Conservation (phyloP, 1,140 invertebrate genomes). For the Atta texana region DNA sequence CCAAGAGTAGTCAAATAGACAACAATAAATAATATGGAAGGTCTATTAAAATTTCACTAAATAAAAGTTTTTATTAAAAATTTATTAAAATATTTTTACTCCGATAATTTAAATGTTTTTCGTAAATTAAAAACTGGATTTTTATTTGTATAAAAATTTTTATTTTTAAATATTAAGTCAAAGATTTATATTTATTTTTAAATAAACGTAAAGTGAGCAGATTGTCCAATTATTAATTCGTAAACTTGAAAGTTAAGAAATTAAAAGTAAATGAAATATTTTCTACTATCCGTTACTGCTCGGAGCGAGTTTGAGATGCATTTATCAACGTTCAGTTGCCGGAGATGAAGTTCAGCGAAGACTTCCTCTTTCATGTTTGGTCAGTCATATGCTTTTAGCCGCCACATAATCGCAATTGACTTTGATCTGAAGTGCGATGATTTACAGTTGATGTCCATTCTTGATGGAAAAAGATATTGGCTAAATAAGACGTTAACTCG, state of each 20-base stretch:
- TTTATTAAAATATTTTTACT: background rate
- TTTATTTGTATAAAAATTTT: background rate
- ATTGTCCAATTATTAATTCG: constrained; percentile 12
- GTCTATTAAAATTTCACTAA: background rate
- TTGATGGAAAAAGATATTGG: background rate
- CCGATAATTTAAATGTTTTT: background rate
- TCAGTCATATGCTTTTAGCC: background rate
- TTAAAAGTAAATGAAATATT: constrained; percentile 23
- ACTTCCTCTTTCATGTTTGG: constrained; percentile 13
- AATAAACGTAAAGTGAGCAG: background rate
- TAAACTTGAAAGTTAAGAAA: background rate
- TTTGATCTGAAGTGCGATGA: constrained; percentile 15
- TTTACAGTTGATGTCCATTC: constrained; percentile 20
- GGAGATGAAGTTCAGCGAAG: constrained; percentile 36
- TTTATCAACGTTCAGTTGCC: constrained; percentile 48
- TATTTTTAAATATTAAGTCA: background rate
- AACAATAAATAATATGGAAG: background rate
- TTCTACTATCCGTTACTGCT: constrained; percentile 52
- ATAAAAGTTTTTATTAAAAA: constrained; percentile 11
- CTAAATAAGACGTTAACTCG: background rate
- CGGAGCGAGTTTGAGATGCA: constrained; percentile 26
- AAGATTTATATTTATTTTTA: background rate
- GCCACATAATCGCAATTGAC: constrained; percentile 35
- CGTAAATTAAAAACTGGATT: background rate
- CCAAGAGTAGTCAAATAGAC: background rate